Evolutionary conservation across 2,888 invertebrate species (phyloP), one percentile per base, ranked within the genome.

Genomic region (Pherbina coryleti): DNA sequence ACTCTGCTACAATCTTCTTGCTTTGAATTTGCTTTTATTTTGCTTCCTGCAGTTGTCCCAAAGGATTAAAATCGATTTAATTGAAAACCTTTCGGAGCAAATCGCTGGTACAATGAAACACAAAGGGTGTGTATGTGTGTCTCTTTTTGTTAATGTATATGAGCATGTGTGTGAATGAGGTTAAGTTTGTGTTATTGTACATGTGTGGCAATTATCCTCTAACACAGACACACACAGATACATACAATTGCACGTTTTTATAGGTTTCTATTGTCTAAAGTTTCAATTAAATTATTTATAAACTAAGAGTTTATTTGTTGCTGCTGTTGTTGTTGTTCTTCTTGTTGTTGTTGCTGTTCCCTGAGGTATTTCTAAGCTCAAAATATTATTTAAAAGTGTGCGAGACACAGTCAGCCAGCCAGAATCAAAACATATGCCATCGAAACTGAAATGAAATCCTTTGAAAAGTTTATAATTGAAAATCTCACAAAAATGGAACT

Each of bases 61-160:
- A 67, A 49, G 70, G 69, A 76, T 70, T 69, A 49, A 76, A 75
- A 69, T 75, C 75, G 67, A 75, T 75, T 75, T 57, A 69, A 75
- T 75, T 75, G 75, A 69, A 57, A 37, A 75, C 37, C 69, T 55
- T 75, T 74, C 64, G 74, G 19, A 25, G 51, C 74, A 69, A 25
- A 60, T 60, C 60, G 60, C 60, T 60, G 44, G 44, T 7, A 44
- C 11, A 44, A 44, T 44, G 11, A 44, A 44, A 44, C 11, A 44
- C 11, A 44, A 11, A 44, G 11, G 14, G 8, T 37, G 7, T 44
- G 44, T 44, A 14, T 11, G 11, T 14, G 14, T 44, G 7, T 44
- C 11, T 44, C 1, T 44, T 1, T 44, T 0, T 44, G 44, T 44
- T n/a, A n/a, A 14, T 44, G 44, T 44, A 1, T 11, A 1, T 11